These are phyloP conservation scores for Aquatica leii DNA, from an alignment of 2,888 invertebrate genomes.

Conservation along the genomic window DNA sequence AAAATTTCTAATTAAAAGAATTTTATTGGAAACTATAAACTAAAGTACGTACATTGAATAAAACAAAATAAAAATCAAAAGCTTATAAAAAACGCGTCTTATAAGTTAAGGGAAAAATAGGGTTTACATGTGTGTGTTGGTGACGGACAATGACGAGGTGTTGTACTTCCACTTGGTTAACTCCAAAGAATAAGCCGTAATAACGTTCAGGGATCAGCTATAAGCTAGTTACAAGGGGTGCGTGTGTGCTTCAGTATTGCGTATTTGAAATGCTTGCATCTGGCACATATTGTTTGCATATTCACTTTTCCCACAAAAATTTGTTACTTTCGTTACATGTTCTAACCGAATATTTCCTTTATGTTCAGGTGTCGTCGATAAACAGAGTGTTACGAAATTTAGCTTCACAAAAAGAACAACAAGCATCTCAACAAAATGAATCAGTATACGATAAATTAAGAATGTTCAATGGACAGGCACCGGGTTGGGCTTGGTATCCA, in stretches of 20 bases:
- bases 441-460: conserved; percentile 94
- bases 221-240: conserved; percentile 56
- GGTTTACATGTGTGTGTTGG: conserved; percentile 49
- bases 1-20: no score
- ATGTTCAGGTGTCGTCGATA: conserved; percentile 92
- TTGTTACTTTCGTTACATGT: conserved; percentile 12
- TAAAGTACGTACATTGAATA: no score
- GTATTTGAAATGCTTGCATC: conserved; percentile 54
- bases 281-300: conserved; percentile 58
- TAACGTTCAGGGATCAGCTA: conserved; percentile 57
- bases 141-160: conserved; percentile 59
- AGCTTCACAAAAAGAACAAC: conserved; percentile 96
- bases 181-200: conserved; percentile 60
- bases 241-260: conserved; percentile 35
- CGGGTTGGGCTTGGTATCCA: conserved; percentile 89
- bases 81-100: not conserved
- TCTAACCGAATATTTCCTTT: conserved; percentile 32
- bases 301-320: conserved; percentile 57
- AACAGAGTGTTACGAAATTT: conserved; percentile 96
- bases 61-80: no score
- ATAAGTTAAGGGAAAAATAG: conserved; percentile 24
- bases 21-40: no score
- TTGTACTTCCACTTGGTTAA: conserved; percentile 61
- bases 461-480: conserved; percentile 92
- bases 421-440: conserved; percentile 82